phyloP scores from a whole-genome alignment of 2,888 invertebrate species.

The Oligia fasciuncula region DNA sequence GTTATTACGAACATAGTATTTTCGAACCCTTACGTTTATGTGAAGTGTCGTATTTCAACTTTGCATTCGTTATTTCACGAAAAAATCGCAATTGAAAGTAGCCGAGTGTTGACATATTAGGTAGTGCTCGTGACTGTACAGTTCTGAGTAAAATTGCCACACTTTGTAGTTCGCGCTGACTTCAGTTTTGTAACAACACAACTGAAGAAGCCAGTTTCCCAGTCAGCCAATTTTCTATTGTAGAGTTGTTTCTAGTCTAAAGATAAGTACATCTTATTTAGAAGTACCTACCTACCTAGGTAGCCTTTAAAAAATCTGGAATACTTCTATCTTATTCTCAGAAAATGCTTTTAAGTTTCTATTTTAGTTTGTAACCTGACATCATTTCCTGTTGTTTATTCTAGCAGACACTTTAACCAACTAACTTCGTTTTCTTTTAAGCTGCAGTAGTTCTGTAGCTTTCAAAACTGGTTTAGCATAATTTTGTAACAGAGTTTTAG shows the following conservation, averaged over 20 bases:
- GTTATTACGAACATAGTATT: too few species aligned
- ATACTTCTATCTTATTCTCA: constrained; percentile 9
- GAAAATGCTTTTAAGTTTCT: constrained; percentile 21
- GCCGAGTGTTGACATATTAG: too few species aligned
- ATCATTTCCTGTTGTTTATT: constrained; percentile 33
- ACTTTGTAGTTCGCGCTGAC: not conserved
- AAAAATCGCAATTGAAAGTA: too few species aligned
- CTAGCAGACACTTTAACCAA: constrained; percentile 15
- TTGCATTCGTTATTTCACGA: too few species aligned
- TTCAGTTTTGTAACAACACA: not conserved
- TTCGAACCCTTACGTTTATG: too few species aligned
- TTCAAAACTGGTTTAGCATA: not conserved
- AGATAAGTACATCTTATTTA: constrained; percentile 11
- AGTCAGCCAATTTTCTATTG: not conserved
- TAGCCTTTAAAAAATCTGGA: not conserved
- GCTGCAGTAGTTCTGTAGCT: not conserved
- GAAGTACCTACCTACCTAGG: not conserved
- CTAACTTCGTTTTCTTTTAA: not conserved
- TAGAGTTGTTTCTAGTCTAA: constrained; percentile 8
- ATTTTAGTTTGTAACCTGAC: constrained; percentile 8
- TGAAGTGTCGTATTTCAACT: too few species aligned
- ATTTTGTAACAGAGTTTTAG: not conserved
- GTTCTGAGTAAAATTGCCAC: not conserved
- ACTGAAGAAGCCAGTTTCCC: not conserved
- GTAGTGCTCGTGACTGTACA: too few species aligned